Evolutionary conservation across 2,888 invertebrate species (phyloP).

Genomic region (Sphaerophoria rueppellii): DNA sequence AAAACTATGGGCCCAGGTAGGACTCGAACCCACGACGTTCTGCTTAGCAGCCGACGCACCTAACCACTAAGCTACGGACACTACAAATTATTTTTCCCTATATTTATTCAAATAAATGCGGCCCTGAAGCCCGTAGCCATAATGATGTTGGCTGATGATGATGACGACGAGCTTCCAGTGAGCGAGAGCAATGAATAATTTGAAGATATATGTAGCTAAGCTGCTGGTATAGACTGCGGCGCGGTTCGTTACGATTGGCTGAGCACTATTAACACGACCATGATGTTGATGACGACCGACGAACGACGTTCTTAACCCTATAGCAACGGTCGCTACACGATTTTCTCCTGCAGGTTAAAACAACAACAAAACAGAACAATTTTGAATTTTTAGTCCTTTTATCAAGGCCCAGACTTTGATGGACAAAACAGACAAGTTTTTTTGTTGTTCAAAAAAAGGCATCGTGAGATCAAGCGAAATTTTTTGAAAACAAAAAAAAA

Average conservation of each 20-base stretch:
- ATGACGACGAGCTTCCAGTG: conserved; percentile 28
- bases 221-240: conserved; percentile 56
- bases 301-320: conserved; percentile 29
- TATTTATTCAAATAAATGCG: conserved; percentile 2
- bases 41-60: too few relatives aligned
- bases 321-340: conserved; percentile 25
- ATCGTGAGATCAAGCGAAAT: conserved; percentile 20
- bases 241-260: conserved; percentile 72
- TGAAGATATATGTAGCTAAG: conserved; percentile 41
- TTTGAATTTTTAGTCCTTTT: conserved; percentile 58
- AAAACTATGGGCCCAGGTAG: too few relatives aligned
- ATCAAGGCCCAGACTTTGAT: conserved; percentile 23
- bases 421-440: background rate
- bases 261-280: conserved; percentile 56
- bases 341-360: conserved; percentile 21
- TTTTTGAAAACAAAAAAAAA: conserved; percentile 18
- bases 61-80: too few relatives aligned
- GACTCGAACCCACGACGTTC: too few relatives aligned
- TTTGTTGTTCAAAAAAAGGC: conserved; percentile 15
- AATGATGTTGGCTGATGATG: conserved; percentile 35
- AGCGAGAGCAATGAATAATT: conserved; percentile 34
- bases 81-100: too few relatives aligned
- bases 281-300: background rate
- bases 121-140: conserved; percentile 3
- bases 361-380: too few relatives aligned